Evolutionary conservation across 2,797 vertebrate genomes (phyloP), one percentile per base, ranked within the genome.

Genomic region (Phylloscopus collybita): DNA sequence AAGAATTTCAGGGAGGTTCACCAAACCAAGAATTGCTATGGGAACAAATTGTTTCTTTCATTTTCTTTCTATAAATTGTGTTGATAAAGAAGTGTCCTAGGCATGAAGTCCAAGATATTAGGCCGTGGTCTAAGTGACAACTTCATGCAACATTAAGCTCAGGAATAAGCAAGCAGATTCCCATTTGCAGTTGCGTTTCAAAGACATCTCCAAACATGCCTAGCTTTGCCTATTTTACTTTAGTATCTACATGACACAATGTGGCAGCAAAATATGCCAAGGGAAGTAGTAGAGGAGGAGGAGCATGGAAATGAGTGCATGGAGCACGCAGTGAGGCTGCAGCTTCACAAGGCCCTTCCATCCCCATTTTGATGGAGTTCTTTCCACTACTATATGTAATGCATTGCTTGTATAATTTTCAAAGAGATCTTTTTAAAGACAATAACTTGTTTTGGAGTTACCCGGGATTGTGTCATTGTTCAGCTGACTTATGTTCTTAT

Each of bases 391-490:
- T 51, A 8, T 29, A 27, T 38, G 11, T 12, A 85, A 66, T 27
- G 5, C 8, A 56, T 42, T 36, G 8, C 9, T 87, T 62, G 18
- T 38, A n/a, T 44, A 59, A 21, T 75, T 80, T 94, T 83, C 61
- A 89, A 78, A 57, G 8, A 15, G 15, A 57, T 84, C 7, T 45
- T 91, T 80, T 32, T 64, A 82, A 70, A 11, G 42, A 23, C 11
- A 88, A 44, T 5, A n/a, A 26, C 15, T 27, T 66, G 3, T n/a
- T 84, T 80, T 62, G 14, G 25, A 85, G 15, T 44, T 70, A 40
- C 6, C 10, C 5, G 45, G 26, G 7, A 25, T 25, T 50, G 9
- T 67, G 29, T 9, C 1, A 0, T 11, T 71, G 11, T 54, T 70
- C 30, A 5, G 5, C 25, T 23, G 32, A 62, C 8, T 42, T n/a